These are phyloP conservation scores for Philereme transversata DNA, from an alignment of 2,888 invertebrate genomes.

Conservation along the genomic window DNA sequence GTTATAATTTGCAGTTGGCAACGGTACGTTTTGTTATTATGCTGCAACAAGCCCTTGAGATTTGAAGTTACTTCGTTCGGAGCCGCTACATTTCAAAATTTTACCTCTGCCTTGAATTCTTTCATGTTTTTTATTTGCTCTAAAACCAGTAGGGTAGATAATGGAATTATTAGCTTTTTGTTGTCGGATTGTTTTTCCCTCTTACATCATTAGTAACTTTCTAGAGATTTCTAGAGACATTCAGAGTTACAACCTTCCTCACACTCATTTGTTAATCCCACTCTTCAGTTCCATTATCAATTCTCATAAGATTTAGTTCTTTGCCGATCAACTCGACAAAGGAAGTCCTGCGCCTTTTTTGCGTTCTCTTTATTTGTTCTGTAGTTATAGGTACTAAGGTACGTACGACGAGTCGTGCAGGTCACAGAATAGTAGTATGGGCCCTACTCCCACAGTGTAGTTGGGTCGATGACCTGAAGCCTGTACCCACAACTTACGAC, in stretches of 20 bases:
- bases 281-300: too few species aligned
- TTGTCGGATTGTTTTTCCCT: too few species aligned
- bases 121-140: too few species aligned
- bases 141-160: too few species aligned
- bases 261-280: too few species aligned
- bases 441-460: constrained; percentile 6
- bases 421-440: neutral
- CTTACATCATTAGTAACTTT: too few species aligned
- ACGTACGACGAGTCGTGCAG: neutral
- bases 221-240: too few species aligned
- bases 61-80: neutral
- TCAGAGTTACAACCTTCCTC: too few species aligned
- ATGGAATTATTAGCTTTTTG: too few species aligned
- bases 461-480: constrained; percentile 20
- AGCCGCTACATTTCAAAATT: neutral
- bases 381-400: neutral
- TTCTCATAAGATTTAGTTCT: neutral
- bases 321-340: constrained; percentile 4
- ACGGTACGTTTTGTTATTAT: constrained; percentile 12
- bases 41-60: constrained; percentile 13
- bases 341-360: constrained; percentile 7
- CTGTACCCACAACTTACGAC: constrained; percentile 10
- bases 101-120: too few species aligned
- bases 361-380: constrained; percentile 2
- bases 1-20: constrained; percentile 19